These are phyloP conservation scores for Acanthosepion esculentum DNA, from an alignment of 2,888 invertebrate species.

Conservation along the genomic window DNA sequence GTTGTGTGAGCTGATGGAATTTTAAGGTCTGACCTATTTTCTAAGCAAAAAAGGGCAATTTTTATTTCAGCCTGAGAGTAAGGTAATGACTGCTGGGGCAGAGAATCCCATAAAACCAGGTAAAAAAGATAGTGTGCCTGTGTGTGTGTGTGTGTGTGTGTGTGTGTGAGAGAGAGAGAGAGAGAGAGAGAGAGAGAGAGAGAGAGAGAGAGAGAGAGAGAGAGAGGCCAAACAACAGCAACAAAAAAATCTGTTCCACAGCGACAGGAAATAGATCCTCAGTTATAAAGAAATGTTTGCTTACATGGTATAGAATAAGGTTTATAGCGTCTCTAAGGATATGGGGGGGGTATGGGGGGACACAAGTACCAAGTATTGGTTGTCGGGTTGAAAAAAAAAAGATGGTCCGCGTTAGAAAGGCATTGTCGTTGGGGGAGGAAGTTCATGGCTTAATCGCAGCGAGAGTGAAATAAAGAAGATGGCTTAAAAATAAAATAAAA, in stretches of 20 bases:
- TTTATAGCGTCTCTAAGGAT: background rate
- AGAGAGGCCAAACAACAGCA: background rate
- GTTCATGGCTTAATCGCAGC: background rate
- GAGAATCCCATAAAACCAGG: background rate
- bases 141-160: too few relatives aligned
- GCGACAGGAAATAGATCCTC: slow-evolving; percentile 33
- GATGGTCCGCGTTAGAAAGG: background rate
- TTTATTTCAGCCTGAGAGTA: background rate
- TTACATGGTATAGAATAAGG: background rate
- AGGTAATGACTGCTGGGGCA: background rate
- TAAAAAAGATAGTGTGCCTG: background rate
- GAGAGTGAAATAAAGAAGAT: too few relatives aligned
- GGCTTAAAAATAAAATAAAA: too few relatives aligned
- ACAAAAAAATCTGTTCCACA: background rate
- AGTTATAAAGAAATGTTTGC: slow-evolving; percentile 7
- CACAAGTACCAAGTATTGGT: background rate
- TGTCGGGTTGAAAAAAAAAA: background rate
- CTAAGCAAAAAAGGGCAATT: background rate
- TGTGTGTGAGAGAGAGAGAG: background rate
- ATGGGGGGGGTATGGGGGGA: background rate
- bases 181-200: background rate
- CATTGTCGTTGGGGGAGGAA: background rate
- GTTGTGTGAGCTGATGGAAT: background rate
- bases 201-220: background rate
- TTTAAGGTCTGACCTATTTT: background rate